phyloP scores from a whole-genome alignment of 2,113 vertebrate genomes.

The Gallinago undulata region DNA sequence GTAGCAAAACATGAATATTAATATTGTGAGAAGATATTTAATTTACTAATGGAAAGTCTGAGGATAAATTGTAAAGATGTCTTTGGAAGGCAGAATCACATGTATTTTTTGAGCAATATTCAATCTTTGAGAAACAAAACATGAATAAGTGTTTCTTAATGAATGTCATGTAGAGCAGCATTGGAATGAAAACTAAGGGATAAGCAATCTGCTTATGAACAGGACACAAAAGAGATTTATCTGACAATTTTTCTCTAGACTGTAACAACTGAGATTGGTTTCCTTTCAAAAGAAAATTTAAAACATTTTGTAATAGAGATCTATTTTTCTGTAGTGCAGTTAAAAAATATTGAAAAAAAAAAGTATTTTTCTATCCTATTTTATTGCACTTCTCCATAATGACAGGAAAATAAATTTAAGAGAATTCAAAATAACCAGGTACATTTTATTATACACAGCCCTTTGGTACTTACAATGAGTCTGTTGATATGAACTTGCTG shows the following conservation, averaged over 20 bases:
- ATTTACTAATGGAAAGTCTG: slow-evolving; percentile 9
- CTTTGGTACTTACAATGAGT: slow-evolving; percentile 83
- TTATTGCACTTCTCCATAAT: not conserved
- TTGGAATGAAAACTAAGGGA: not conserved
- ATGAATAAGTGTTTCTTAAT: not conserved
- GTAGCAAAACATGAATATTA: not conserved
- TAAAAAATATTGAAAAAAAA: not conserved
- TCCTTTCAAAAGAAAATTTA: not conserved
- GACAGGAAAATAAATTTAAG: not conserved
- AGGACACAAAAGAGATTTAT: not conserved
- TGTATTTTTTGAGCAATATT: not conserved
- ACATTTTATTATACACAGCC: not conserved
- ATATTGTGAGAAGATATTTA: not conserved
- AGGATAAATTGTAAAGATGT: not conserved
- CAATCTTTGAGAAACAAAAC: not conserved
- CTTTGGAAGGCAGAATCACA: not conserved
- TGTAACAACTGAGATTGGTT: not conserved
- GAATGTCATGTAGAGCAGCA: not conserved
- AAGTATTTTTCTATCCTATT: not conserved
- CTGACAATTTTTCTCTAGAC: not conserved
- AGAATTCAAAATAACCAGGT: not conserved
- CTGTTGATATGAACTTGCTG: slow-evolving; percentile 91
- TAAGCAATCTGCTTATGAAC: not conserved
- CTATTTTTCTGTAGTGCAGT: not conserved
- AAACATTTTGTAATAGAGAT: not conserved